phyloP scores from a whole-genome alignment of 2,797 vertebrate genomes.

The Anas bahamensis region DNA sequence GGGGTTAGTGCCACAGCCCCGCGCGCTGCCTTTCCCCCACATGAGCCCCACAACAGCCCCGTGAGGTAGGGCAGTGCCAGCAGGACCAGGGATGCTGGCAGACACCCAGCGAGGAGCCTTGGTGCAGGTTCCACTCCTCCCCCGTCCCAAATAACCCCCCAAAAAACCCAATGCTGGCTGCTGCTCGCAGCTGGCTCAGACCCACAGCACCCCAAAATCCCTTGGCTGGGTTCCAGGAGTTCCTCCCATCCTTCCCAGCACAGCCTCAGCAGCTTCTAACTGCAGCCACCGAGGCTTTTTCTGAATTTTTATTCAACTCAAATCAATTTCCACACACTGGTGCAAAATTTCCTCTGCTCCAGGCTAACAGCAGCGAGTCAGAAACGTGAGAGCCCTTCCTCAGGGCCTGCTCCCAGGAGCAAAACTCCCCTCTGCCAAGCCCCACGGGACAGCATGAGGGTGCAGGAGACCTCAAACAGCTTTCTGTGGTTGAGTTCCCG shows the following conservation, averaged over 20 bases:
- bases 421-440: not conserved
- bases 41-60: slow-evolving; percentile 27
- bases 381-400: not conserved
- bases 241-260: not conserved
- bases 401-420: not conserved
- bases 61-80: slow-evolving; percentile 3
- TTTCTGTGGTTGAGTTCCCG: not conserved
- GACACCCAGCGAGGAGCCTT: not conserved
- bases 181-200: not conserved
- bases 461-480: no score
- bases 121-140: not conserved
- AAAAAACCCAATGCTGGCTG: no score
- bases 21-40: fast-evolving
- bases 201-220: not conserved
- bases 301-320: not conserved
- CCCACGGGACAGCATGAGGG: no score
- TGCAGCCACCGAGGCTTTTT: not conserved
- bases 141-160: not conserved
- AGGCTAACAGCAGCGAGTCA: not conserved
- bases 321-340: fast-evolving
- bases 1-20: slow-evolving; percentile 13
- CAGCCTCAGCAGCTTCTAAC: not conserved
- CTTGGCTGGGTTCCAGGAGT: not conserved
- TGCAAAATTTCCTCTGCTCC: not conserved
- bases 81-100: not conserved